phyloP scores from a whole-genome alignment of 2,888 invertebrate genomes.

The Carabus problematicus region DNA sequence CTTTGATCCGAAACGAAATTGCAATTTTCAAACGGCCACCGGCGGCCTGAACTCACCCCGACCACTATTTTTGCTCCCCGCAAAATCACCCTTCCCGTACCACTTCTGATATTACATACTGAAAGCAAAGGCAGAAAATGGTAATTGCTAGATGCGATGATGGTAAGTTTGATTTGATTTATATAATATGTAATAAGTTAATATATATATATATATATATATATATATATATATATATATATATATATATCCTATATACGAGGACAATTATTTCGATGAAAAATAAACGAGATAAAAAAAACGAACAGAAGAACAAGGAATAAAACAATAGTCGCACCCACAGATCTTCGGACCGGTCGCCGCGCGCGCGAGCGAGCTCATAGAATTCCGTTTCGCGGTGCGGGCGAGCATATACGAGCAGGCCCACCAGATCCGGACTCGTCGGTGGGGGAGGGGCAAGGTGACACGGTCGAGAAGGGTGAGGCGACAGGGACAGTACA shows the following conservation, averaged over 20 bases:
- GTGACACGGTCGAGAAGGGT: too few relatives aligned
- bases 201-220: neutral
- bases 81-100: constrained; percentile 32
- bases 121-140: constrained; percentile 46
- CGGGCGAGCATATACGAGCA: too few relatives aligned
- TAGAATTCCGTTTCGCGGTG: neutral
- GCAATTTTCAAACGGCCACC: constrained; percentile 59
- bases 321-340: constrained; percentile 58
- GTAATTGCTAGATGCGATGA: constrained; percentile 48
- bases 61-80: too few relatives aligned
- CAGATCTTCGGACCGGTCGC: constrained; percentile 55
- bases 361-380: constrained; percentile 11
- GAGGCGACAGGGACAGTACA: too few relatives aligned
- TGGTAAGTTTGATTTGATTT: constrained; percentile 54
- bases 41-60: constrained; percentile 23
- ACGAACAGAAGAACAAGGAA: neutral
- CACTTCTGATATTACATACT: constrained; percentile 53
- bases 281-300: too few relatives aligned
- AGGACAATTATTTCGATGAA: too few relatives aligned
- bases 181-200: too few relatives aligned
- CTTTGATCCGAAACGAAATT: constrained; percentile 60
- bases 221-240: neutral
- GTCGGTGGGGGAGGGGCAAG: too few relatives aligned
- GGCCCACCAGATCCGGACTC: too few relatives aligned
- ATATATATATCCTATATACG: neutral